These are phyloP conservation scores for Amiota mariae DNA, from an alignment of 2,888 invertebrate species.

Conservation along the genomic window DNA sequence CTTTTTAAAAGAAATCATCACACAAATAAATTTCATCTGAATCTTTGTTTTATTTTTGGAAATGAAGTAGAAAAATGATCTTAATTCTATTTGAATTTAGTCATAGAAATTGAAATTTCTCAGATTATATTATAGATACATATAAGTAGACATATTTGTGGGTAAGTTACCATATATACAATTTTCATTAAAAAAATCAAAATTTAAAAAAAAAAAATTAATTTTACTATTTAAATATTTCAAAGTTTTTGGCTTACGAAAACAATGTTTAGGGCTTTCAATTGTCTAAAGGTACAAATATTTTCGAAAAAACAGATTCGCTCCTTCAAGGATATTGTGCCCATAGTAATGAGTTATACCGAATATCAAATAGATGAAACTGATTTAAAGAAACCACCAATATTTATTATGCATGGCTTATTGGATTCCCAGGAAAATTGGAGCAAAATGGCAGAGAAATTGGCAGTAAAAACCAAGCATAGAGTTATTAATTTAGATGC, in stretches of 20 bases:
- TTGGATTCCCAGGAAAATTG: slow-evolving; percentile 28
- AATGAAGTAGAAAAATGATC: not conserved
- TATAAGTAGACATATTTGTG: too few species aligned
- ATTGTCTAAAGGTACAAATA: not conserved
- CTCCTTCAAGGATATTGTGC: slow-evolving; percentile 5
- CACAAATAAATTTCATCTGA: not conserved
- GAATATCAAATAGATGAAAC: slow-evolving; percentile 38
- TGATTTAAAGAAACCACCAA: slow-evolving; percentile 32
- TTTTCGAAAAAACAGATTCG: not conserved
- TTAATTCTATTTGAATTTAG: not conserved
- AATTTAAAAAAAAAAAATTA: not conserved
- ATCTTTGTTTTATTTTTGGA: slow-evolving; percentile 10
- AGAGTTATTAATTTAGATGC: slow-evolving; percentile 40
- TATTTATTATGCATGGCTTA: slow-evolving; percentile 46
- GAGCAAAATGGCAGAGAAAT: slow-evolving; percentile 34
- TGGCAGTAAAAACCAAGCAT: slow-evolving; percentile 35
- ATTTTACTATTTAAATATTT: not conserved
- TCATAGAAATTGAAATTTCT: not conserved
- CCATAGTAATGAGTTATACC: slow-evolving; percentile 36
- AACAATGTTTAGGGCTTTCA: not conserved
- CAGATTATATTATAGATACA: not conserved
- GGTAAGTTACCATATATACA: too few species aligned
- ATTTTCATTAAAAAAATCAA: too few species aligned
- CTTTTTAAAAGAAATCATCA: not conserved
- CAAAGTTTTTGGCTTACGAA: not conserved